Evolutionary conservation across 2,113 vertebrate species (phyloP).

Genomic region (Tursiops truncatus): DNA sequence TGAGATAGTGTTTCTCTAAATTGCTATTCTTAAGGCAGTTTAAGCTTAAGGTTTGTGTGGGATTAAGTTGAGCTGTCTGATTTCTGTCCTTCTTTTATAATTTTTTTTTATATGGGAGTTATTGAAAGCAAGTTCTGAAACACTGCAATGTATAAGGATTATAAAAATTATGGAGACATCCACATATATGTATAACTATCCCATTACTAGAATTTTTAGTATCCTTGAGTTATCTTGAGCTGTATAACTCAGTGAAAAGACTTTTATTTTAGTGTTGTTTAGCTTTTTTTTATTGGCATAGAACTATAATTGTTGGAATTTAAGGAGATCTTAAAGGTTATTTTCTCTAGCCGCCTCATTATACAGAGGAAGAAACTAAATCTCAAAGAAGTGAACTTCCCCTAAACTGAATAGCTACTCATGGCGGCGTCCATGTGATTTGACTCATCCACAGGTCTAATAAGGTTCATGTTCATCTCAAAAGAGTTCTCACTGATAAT

Average conservation of each 20-base stretch:
- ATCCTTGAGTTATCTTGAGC: not conserved
- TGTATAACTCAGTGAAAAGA: not conserved
- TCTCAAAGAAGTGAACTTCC: not conserved
- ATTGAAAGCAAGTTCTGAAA: constrained; percentile 37
- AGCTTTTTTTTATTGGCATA: not conserved
- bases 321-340: not conserved
- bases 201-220: not conserved
- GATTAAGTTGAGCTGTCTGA: not conserved
- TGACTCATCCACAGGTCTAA: not conserved
- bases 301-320: not conserved
- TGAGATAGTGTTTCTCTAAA: not conserved
- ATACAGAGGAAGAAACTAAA: not conserved
- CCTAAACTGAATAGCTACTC: not conserved
- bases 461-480: not conserved
- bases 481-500: not conserved
- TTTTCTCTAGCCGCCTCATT: not conserved
- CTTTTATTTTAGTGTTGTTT: not conserved
- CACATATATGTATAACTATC: not conserved
- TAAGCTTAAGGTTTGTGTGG: not conserved
- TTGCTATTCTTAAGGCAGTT: not conserved
- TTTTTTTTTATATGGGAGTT: not conserved
- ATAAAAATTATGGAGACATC: not conserved
- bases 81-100: not conserved
- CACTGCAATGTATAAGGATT: not conserved
- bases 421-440: not conserved